Conservation (phyloP, 1,140 invertebrate species). For the Halictus rubicundus region DNA sequence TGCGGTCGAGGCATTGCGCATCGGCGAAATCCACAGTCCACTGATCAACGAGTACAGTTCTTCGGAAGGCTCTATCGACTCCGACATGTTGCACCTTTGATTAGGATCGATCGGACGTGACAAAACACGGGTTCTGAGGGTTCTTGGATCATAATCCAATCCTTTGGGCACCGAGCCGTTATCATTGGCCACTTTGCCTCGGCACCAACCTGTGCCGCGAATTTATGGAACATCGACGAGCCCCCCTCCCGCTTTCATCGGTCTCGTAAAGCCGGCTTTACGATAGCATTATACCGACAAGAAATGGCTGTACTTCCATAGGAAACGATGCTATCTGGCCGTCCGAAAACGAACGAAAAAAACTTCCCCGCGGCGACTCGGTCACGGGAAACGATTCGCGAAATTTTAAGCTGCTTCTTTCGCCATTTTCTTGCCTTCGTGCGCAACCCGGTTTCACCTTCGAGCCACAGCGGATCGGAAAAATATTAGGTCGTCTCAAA, state of each 20-base stretch:
- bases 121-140: background rate
- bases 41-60: background rate
- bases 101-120: background rate
- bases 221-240: constrained; percentile 42
- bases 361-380: background rate
- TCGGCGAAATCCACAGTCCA: too few relatives aligned
- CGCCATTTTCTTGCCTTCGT: too few relatives aligned
- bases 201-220: background rate
- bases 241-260: constrained; percentile 28
- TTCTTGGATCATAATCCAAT: constrained; percentile 16
- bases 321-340: background rate
- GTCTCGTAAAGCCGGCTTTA: constrained; percentile 44
- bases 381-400: too few relatives aligned
- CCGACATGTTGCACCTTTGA: background rate
- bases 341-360: background rate
- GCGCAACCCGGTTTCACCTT: too few relatives aligned
- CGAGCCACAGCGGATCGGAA: too few relatives aligned
- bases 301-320: constrained; percentile 16
- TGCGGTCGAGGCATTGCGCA: too few relatives aligned
- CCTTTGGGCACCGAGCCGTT: background rate
- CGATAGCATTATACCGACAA: constrained; percentile 24
- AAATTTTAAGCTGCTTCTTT: too few relatives aligned
- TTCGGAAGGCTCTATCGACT: background rate
- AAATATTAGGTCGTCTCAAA: too few relatives aligned
- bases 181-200: constrained; percentile 25